Evolutionary conservation across 64 coral and sea anemone species (phyloP).

Genomic region (Montipora capricornis): DNA sequence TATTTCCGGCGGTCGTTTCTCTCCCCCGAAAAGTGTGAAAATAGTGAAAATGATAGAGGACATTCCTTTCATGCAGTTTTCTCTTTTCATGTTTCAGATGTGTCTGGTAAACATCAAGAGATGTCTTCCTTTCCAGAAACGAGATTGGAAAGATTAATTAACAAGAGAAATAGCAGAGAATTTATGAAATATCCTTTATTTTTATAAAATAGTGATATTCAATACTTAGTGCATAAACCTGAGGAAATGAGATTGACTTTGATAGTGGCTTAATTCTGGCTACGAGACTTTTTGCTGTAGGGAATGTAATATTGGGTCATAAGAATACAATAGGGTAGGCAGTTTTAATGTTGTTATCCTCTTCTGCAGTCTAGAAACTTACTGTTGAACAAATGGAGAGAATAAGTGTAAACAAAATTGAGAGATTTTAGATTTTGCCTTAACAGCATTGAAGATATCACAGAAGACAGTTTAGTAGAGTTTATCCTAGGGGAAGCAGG

Average conservation of each 20-base stretch:
- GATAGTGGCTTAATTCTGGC: too few species aligned
- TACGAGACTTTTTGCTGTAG: too few species aligned
- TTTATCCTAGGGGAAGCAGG: slow-evolving; percentile 97
- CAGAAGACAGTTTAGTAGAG: slow-evolving; percentile 94
- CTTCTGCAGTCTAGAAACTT: background rate
- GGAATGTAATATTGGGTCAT: too few species aligned
- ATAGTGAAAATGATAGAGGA: too few species aligned
- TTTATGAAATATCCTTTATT: slow-evolving; percentile 92
- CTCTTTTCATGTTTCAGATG: background rate
- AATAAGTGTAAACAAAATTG: background rate
- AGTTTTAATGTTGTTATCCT: too few species aligned
- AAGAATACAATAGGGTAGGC: too few species aligned
- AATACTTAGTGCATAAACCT: too few species aligned
- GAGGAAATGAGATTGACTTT: too few species aligned
- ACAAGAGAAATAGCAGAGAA: slow-evolving; percentile 69
- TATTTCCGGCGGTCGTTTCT: too few species aligned
- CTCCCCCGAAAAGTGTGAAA: too few species aligned
- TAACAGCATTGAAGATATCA: slow-evolving; percentile 70
- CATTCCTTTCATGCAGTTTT: background rate
- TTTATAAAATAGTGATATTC: background rate
- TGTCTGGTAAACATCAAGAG: slow-evolving; percentile 86
- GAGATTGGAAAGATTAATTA: slow-evolving; percentile 85
- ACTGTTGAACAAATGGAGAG: too few species aligned
- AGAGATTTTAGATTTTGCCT: background rate
- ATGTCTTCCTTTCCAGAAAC: slow-evolving; percentile 99